Base-by-base conservation (phyloP, 2,113 vertebrate genomes). In the Psilopsiagon aymara region DNA sequence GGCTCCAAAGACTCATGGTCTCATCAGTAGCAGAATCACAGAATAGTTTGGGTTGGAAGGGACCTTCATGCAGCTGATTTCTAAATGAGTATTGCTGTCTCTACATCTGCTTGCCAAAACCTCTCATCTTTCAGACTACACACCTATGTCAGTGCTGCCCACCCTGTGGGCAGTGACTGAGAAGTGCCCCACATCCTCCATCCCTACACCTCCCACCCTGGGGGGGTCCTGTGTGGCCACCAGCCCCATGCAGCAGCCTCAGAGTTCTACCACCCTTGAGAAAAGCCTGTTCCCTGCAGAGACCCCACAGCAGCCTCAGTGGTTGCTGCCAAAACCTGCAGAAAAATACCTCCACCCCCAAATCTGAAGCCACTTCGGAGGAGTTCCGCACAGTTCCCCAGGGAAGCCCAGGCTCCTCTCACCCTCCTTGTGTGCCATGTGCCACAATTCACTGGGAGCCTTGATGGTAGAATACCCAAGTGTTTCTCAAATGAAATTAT, bases 341-440 rank as follows among this genome's bases (percentile, higher is more conserved):
- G 64, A 21, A 68, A 78, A 31, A 63, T 17, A 13, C 24, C 3
- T 9, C 12, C n/a, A n/a, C 31, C 33, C 15, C 24, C 0, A 2
- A 11, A 51, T 33, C 29, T 39, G 52, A 24, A 84, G 69, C 37
- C 29, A 15, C 37, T 62, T 3, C 1, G 28, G 29, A 84, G 53
- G 43, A 82, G 43, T 33, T 82, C 37, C 90, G 51, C 1, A 1
- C 11, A 28, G 28, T 17, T 67, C 24, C 10, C 1, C 0, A 2
- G 41, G 37, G n/a, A 76, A 0, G 7, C 4, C 17, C 0, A 0
- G 1, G 6, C 43, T 88, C 20, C 31, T 60, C 23, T 27, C 2
- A 0, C 41, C 12, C 25, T 88, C 19, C 31, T 49, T 47, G 21
- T 29, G 25, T 49, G 37, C 39, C 64, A 59, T 1, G 1, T 10